These are phyloP conservation scores for Melanotaenia parkinsoni DNA, from an alignment of 2,797 vertebrate genomes.

Conservation along the genomic window DNA sequence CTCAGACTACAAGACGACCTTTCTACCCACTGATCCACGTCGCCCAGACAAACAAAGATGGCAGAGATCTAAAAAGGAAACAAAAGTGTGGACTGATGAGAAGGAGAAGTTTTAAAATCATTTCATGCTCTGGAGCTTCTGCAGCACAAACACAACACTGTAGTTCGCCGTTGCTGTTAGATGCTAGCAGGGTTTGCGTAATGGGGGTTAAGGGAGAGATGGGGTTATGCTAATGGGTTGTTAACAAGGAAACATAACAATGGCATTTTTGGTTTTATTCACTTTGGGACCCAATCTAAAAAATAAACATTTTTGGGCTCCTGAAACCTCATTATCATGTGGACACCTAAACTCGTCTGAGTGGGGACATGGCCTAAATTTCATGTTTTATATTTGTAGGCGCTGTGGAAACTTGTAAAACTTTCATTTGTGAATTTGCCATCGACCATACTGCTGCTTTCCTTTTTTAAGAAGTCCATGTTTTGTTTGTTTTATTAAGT, in stretches of 20 bases:
- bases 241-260: too few relatives aligned
- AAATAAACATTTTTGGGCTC: too few relatives aligned
- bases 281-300: too few relatives aligned
- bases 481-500: background rate
- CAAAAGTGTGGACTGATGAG: too few relatives aligned
- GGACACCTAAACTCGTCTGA: background rate
- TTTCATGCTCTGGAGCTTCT: background rate
- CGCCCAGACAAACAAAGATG: too few relatives aligned
- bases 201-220: background rate
- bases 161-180: background rate
- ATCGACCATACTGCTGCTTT: background rate
- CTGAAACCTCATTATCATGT: too few relatives aligned
- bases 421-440: background rate
- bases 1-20: too few relatives aligned
- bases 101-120: background rate
- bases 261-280: too few relatives aligned
- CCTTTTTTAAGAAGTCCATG: background rate
- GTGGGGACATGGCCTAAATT: background rate
- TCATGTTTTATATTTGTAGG: background rate
- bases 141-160: background rate
- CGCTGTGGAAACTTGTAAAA: background rate
- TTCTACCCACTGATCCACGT: too few relatives aligned
- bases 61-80: too few relatives aligned
- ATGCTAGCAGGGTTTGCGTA: background rate
- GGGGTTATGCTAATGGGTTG: too few relatives aligned